Base-by-base conservation (phyloP, 2,113 vertebrate genomes). In the Pholis gunnellus region DNA sequence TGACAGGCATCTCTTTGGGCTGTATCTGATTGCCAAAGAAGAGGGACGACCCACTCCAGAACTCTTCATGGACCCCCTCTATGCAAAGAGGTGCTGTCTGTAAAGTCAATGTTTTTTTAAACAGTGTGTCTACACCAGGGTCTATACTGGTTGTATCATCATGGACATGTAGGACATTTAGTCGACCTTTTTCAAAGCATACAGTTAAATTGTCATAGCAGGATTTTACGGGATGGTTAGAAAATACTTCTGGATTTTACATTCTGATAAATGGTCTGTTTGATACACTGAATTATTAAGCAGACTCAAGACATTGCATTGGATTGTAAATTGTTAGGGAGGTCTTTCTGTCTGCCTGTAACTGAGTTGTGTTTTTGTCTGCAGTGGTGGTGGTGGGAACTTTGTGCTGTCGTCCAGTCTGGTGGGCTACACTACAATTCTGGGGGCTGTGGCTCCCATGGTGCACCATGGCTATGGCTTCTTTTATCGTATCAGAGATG, bases 341-440 rank as follows among this genome's bases (percentile, higher is more conserved):
- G 7, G 22, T 34, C 5, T 29, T 8, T n/a, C 42, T 68, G 5
- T 44, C 72, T 61, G 9, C 46, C 15, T 80, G 31, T 84, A 52
- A 66, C 52, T 36, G 22, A 60, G 25, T 65, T 88, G 70, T 78
- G 20, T 79, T n/a, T 86, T 48, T 79, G 14, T 84, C 60, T 83
- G 38, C 94, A 99, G 98, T 78, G 98, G 98, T 22, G 97, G 98
- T 75, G 97, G 98, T 20, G 98, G 98, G 13, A 99, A 97, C 93
- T 99, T 99, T 72, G 84, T 97, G 67, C 95, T 99, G 78, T 99
- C 98, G 0, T 97, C 97, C 63, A 99, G 98, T 89, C 94, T 99
- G 85, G 88, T 96, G 88, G 98, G 98, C 64, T 99, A 99, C 93
- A 96, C 95, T 0, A 96, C 92, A 6, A 57, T 97, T 4, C 88